Conservation (phyloP, 2,797 vertebrate species). For the Spea hammondii region DNA sequence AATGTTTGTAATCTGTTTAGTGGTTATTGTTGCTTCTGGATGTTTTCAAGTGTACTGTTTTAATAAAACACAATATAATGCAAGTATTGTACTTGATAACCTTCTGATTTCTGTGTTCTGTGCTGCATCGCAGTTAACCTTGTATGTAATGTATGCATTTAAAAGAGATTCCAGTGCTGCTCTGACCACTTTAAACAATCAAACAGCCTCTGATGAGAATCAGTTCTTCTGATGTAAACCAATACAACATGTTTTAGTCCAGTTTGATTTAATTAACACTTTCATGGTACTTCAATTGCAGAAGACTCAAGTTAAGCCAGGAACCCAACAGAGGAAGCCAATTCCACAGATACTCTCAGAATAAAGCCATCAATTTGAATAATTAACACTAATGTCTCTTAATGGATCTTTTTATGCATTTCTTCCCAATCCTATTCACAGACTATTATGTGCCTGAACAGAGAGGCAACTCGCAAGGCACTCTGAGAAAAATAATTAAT, state of each 20-base stretch:
- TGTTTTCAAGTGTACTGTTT: no score
- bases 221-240: not conserved
- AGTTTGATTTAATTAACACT: slow-evolving; percentile 17
- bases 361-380: slow-evolving; percentile 49
- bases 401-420: slow-evolving; percentile 49
- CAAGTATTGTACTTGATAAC: no score
- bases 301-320: slow-evolving; percentile 4
- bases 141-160: not conserved
- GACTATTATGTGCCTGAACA: slow-evolving; percentile 47
- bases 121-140: no score
- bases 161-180: not conserved
- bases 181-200: not conserved
- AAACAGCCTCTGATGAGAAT: not conserved
- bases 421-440: slow-evolving; percentile 44
- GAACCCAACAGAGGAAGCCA: slow-evolving; percentile 21
- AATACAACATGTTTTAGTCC: not conserved
- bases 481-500: slow-evolving; percentile 39
- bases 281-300: not conserved
- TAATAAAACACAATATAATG: no score
- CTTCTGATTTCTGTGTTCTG: no score
- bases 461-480: slow-evolving; percentile 28
- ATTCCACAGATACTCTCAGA: slow-evolving; percentile 25
- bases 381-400: slow-evolving; percentile 50
- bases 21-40: no score
- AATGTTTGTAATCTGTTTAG: no score